Base-by-base conservation (phyloP, 2,888 invertebrate genomes). In the Teinopalpus imperialis region DNA sequence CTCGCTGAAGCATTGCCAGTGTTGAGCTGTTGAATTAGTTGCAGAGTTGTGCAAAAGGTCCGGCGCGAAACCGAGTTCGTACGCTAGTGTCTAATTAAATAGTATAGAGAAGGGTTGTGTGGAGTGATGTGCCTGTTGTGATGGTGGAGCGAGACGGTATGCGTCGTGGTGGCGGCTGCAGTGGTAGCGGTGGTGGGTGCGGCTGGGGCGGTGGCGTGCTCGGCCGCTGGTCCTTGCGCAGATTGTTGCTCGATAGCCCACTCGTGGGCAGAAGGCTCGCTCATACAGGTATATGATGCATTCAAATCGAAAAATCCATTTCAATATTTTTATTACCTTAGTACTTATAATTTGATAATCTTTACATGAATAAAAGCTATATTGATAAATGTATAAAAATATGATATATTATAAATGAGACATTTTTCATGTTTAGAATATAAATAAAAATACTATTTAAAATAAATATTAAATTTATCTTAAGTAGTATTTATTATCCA, bases 211-310 rank as follows among this genome's bases (percentile, higher is more conserved):
- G 86, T 49, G 88, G 87, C 45, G 69, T 85, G 54, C 71, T 87
- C 39, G 83, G 88, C 52, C 83, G 93, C 60, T 93, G 93, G 89
- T 94, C 94, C 10, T 75, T 94, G 26, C 90, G 94, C 32, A 90
- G 93, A 51, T 81, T 94, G 52, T 89, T 94, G 46, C 92, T 94
- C 48, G 92, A 93, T 57, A 93, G 93, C 70, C 94, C 94, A 1
- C 85, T 94, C 10, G 90, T 93, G 43, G 93, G 92, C 23, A 87
- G 93, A 39, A 89, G 93, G 60, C 90, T 93, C 14, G 87, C 89
- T 24, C 85, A 88, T 52, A 79, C 89, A 81, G 87, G 88, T 85
- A 74, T 31, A 40, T 56, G 53, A n/a, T n/a, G n/a, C n/a, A n/a
- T n/a, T n/a, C n/a, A n/a, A n/a, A n/a, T n/a, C n/a, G n/a, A n/a